Conservation (phyloP, 2,888 invertebrate genomes). For the Malthinus flaveolus region DNA sequence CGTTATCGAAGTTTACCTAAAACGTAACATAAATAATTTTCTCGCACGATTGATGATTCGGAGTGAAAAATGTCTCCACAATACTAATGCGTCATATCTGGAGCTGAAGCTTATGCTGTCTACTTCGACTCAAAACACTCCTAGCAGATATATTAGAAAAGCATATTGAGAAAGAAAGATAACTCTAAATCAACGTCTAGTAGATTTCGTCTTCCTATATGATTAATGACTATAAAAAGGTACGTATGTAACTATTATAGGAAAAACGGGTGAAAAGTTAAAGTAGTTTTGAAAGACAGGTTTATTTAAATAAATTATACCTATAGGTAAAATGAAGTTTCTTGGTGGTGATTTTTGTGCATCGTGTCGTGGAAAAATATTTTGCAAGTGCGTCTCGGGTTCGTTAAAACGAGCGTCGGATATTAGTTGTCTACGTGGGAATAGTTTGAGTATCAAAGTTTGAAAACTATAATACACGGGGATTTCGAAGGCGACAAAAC, state of each 20-base stretch:
- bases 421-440: too few relatives aligned
- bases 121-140: constrained; percentile 28
- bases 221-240: constrained; percentile 21
- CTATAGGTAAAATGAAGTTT: too few relatives aligned
- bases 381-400: too few relatives aligned
- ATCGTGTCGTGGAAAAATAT: too few relatives aligned
- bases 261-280: constrained; percentile 20
- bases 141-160: constrained; percentile 21
- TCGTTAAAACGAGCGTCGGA: too few relatives aligned
- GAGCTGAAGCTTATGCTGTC: constrained; percentile 27
- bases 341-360: too few relatives aligned
- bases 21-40: too few relatives aligned
- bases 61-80: constrained; percentile 23
- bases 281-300: neutral
- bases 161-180: constrained; percentile 25
- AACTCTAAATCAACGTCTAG: constrained; percentile 22
- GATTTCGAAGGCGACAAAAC: too few relatives aligned
- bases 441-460: too few relatives aligned
- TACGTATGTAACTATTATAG: constrained; percentile 12
- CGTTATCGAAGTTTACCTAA: too few relatives aligned
- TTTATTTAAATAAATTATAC: too few relatives aligned
- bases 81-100: constrained; percentile 29
- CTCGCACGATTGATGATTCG: constrained; percentile 1
- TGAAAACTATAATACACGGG: too few relatives aligned
- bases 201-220: constrained; percentile 21